Percentiles rank a stretch among this genome's conserved stretches.
phyloP scores from a whole-genome alignment of 2,113 vertebrate genomes.

The Cyanoderma ruficeps region DNA sequence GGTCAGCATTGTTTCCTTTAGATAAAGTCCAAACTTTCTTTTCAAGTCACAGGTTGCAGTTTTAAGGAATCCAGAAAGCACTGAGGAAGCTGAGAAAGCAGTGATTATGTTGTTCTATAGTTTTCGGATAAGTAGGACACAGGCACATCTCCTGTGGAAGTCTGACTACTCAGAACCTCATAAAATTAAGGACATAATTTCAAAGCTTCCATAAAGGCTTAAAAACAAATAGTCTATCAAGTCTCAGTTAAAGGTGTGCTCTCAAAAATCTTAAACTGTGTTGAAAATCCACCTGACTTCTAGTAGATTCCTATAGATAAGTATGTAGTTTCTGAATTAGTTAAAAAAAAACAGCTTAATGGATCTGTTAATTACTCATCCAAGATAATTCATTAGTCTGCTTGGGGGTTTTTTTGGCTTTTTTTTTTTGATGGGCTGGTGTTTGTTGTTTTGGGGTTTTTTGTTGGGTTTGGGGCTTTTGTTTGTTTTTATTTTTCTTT shows the following conservation, averaged over 20 bases:
- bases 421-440: background rate
- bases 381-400: background rate
- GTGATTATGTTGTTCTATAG: background rate
- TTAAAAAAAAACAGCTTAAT: background rate
- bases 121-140: background rate
- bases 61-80: background rate
- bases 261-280: background rate
- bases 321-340: background rate
- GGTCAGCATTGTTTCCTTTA: background rate
- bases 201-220: background rate
- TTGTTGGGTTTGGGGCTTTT: background rate
- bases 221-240: background rate
- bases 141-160: background rate
- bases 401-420: background rate
- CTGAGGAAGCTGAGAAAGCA: background rate
- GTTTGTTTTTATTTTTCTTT: background rate
- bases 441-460: background rate
- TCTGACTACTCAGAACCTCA: background rate
- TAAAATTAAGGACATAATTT: background rate
- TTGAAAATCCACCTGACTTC: background rate
- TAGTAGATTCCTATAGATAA: background rate
- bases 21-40: background rate
- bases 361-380: background rate
- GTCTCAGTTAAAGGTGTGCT: background rate
- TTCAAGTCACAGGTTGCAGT: constrained; percentile 13